phyloP scores from a whole-genome alignment of 2,113 vertebrate species.

The Panthera tigris region DNA sequence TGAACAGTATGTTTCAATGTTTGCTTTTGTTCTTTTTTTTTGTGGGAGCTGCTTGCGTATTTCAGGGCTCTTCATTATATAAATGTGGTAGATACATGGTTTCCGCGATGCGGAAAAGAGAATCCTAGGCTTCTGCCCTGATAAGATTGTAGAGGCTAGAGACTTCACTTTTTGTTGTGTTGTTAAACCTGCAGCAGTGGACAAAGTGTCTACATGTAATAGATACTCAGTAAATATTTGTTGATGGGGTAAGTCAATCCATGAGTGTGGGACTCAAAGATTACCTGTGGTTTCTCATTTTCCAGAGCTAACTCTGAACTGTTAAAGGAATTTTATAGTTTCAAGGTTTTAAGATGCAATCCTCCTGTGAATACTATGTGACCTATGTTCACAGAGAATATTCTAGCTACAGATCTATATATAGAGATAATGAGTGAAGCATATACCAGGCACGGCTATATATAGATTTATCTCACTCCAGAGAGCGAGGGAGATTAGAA shows the following conservation, averaged over 20 bases:
- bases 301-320: background rate
- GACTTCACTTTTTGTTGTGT: background rate
- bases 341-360: conserved; percentile 13
- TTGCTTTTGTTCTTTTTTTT: background rate
- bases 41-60: background rate
- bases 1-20: background rate
- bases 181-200: background rate
- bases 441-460: background rate
- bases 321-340: conserved; percentile 50
- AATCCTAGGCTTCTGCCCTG: background rate
- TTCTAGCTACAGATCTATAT: conserved; percentile 64
- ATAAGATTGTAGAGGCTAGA: background rate
- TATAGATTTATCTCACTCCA: conserved; percentile 50
- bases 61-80: background rate
- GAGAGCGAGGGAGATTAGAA: conserved; percentile 18
- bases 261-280: background rate
- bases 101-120: background rate
- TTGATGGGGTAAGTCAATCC: background rate
- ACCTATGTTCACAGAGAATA: conserved; percentile 53
- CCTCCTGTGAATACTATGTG: conserved; percentile 16
- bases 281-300: conserved; percentile 11
- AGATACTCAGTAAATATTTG: background rate
- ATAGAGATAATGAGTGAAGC: conserved; percentile 61
- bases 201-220: background rate
- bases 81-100: too few relatives aligned